Base-by-base conservation (phyloP, 2,113 vertebrate genomes). In the Aegotheles bennettii region DNA sequence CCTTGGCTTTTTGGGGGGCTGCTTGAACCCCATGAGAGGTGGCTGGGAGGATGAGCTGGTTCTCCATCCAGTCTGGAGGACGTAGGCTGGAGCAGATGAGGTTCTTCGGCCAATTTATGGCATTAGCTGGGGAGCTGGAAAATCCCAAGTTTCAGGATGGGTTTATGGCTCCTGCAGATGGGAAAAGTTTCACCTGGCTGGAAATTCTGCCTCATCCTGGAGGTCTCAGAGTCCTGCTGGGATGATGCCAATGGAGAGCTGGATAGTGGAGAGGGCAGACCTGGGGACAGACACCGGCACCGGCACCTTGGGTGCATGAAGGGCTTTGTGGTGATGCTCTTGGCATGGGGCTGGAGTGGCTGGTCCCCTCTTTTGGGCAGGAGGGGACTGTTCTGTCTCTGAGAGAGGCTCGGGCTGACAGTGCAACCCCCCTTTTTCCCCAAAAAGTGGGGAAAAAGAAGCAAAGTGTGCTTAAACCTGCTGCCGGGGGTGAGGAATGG, bases 61-160 rank as follows among this genome's bases (percentile, higher is more conserved):
- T 89, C 64, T 81, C 26, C 33, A 47, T 63, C 43, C 11, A 0
- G 12, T 81, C 40, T 64, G 61, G 48, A 60, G 64, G 84, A 29
- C 3, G 7, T 4, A 56, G 54, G 36, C 80, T 87, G 51, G 60
- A 76, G 36, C 42, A 40, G 13, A 56, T 40, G 11, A 54, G 33
- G 36, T 89, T 86, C 31, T 86, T 70, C 3, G 10, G 59, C 42
- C 54, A 38, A 11, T 86, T 73, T 47, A 57, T 48, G 50, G 71
- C 43, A 38, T 94, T 80, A 93, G 48, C 40, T 26, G 28, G 21
- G 54, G 71, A 92, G 53, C n/a, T 92, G 89, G 89, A 80, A 95
- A 84, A 81, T 89, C 76, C 80, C 33, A 33, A 33, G 69, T 67
- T 84, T 82, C 4, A 2, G 75, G 87, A 54, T 42, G 43, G 33